Base-by-base conservation (phyloP, 2,888 invertebrate genomes). In the Meandrusa payeni region DNA sequence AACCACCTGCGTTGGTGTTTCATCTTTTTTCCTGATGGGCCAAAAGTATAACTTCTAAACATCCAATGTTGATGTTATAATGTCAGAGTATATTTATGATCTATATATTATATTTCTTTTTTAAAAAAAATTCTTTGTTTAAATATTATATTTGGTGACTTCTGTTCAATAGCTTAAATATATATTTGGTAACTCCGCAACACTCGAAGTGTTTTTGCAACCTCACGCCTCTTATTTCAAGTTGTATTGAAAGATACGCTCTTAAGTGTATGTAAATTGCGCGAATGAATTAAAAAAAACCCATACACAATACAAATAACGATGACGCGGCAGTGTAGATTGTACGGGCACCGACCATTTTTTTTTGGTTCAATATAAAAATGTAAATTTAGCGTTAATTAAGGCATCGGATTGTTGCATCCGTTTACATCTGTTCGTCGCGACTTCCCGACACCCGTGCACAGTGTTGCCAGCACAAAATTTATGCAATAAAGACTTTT, bases 351-450 rank as follows among this genome's bases (percentile, higher is more conserved):
- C n/a, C 38, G 36, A 51, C 45, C 39, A 48, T 50, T 51, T 53
- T 55, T n/a, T n/a, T 56, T 54, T 55, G 47, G 46, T 54, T 32
- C 23, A 47, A 57, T 48, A 48, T 55, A 52, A 49, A 46, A 41
- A 37, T 43, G 41, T 46, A 43, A 31, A 52, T 59, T 62, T 53
- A 52, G 55, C 58, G 57, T 59, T 53, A 52, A 50, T 55, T 56
- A 27, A 44, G 32, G 33, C 9, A 38, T 38, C 10, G 31, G 17
- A 7, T 5, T 1, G 58, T 54, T 63, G 59, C 55, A 67, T 69
- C 68, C 66, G 63, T 67, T 69, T 67, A 58, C 61, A 56, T 45
- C 41, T 53, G 42, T 45, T 50, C 48, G 48, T 48, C 39, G 44
- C 42, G 49, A 34, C 15, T 2, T n/a, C 15, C 15, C 47, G 13